Conservation (phyloP, 2,797 vertebrate genomes). For the Alfaro cultratus region DNA sequence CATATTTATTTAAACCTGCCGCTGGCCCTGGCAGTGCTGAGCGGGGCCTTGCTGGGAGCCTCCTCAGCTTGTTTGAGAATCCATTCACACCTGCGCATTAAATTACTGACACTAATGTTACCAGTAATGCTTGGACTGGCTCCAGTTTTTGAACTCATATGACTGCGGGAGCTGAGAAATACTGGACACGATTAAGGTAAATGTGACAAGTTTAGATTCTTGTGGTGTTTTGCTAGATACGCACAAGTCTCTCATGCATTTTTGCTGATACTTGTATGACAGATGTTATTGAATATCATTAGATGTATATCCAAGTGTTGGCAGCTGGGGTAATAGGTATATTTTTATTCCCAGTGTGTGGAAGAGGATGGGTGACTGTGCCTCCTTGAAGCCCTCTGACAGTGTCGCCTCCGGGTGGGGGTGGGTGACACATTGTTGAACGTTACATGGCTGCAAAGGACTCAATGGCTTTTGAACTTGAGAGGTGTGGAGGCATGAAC, state of each 20-base stretch:
- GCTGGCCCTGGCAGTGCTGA: constrained; percentile 62
- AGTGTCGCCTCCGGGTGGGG: constrained; percentile 64
- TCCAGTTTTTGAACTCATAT: constrained; percentile 73
- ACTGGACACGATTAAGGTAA: constrained; percentile 44
- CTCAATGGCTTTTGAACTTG: constrained; percentile 83
- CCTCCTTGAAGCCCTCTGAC: constrained; percentile 42
- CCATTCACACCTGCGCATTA: constrained; percentile 85
- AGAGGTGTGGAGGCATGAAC: constrained; percentile 82
- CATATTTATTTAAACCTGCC: constrained; percentile 80
- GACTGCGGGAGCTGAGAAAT: constrained; percentile 55
- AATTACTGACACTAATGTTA: constrained; percentile 85
- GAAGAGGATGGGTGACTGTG: constrained; percentile 5
- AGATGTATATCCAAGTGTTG: constrained; percentile 14
- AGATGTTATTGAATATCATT: constrained; percentile 39
- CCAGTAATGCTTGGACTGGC: constrained; percentile 78
- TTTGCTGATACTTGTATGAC: constrained; percentile 48
- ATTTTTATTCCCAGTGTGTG: constrained; percentile 46
- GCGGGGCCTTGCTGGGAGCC: constrained; percentile 68
- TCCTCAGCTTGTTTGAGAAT: constrained; percentile 81
- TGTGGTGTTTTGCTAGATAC: constrained; percentile 56
- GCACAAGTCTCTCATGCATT: constrained; percentile 39
- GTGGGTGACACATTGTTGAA: constrained; percentile 71
- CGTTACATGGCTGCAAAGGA: constrained; percentile 76
- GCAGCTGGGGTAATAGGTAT: constrained; percentile 39
- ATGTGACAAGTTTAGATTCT: constrained; percentile 42